Percentiles rank a stretch among this genome's conserved stretches.
phyloP scores from a whole-genome alignment of 2,888 invertebrate genomes.

The Hecatera dysodea region DNA sequence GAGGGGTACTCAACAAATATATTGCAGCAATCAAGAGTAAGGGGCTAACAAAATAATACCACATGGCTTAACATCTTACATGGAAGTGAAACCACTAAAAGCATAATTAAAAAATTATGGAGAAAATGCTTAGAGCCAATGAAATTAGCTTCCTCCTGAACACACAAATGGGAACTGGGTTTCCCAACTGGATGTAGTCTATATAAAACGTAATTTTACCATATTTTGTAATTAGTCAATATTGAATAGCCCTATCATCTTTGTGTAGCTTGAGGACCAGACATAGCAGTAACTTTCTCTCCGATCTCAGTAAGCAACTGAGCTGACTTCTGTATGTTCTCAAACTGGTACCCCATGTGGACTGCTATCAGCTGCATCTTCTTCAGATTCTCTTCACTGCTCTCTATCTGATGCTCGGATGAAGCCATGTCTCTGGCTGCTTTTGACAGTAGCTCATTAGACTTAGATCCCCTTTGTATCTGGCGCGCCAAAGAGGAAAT shows the following conservation, averaged over 20 bases:
- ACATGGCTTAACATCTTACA: too few species aligned
- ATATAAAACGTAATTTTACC: neutral
- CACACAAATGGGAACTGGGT: neutral
- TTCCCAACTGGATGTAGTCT: neutral
- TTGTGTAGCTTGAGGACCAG: constrained; percentile 90
- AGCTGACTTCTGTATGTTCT: constrained; percentile 93
- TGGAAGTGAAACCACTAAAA: too few species aligned
- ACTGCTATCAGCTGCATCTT: constrained; percentile 95
- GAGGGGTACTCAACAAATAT: too few species aligned
- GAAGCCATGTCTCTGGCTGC: constrained; percentile 95
- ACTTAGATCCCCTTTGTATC: constrained; percentile 96
- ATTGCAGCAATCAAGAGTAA: too few species aligned
- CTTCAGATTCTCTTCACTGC: constrained; percentile 95
- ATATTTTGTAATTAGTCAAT: neutral
- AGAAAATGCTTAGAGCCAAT: neutral
- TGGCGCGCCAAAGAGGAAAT: constrained; percentile 97
- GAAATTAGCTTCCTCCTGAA: neutral
- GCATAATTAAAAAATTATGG: too few species aligned
- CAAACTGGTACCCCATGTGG: constrained; percentile 96
- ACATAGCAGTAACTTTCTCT: constrained; percentile 94
- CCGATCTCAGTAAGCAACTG: constrained; percentile 94
- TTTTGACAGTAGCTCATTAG: constrained; percentile 96
- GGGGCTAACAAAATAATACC: too few species aligned
- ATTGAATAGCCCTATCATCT: constrained; percentile 85
- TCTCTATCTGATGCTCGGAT: constrained; percentile 95